A percentile compares a stretch with the other conserved stretches of the same genome.
phyloP scores from a whole-genome alignment of 2,113 vertebrate genomes.

The Brachyhypopomus gauderio region DNA sequence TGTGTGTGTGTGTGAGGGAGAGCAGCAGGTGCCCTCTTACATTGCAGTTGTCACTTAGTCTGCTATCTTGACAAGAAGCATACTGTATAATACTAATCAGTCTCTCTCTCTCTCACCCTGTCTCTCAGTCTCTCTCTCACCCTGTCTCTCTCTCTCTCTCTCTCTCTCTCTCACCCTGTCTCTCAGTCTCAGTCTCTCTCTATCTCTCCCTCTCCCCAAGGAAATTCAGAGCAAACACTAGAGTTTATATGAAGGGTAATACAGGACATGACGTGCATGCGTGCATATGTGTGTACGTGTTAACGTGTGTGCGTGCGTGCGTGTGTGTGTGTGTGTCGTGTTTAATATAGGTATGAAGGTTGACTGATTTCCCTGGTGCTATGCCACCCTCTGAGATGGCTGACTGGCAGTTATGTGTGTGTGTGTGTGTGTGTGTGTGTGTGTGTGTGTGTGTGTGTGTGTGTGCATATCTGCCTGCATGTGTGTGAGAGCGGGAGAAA shows the following conservation, averaged over 20 bases:
- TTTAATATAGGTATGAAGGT: constrained; percentile 46
- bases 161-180: background rate
- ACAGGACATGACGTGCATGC: background rate
- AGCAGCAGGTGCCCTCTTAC: constrained; percentile 25
- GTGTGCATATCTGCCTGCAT: background rate
- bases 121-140: constrained; percentile 16
- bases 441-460: background rate
- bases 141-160: background rate
- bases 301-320: background rate
- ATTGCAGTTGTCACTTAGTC: constrained; percentile 43
- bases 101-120: constrained; percentile 9
- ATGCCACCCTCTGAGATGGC: constrained; percentile 24
- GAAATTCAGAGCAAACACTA: constrained; percentile 14
- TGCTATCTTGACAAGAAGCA: constrained; percentile 18
- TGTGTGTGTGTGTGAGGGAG: constrained; percentile 14
- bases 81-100: constrained; percentile 29
- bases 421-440: background rate
- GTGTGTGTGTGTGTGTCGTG: constrained; percentile 45
- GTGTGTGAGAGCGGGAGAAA: background rate
- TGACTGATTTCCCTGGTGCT: constrained; percentile 54
- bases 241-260: background rate
- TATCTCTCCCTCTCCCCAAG: background rate
- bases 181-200: background rate
- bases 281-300: background rate
- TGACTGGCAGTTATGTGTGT: constrained; percentile 34